A percentile compares a stretch with the other conserved stretches of the same genome.
These are phyloP conservation scores for Neodontobutis hainanensis DNA, from an alignment of 2,113 vertebrate genomes.

Conservation along the genomic window DNA sequence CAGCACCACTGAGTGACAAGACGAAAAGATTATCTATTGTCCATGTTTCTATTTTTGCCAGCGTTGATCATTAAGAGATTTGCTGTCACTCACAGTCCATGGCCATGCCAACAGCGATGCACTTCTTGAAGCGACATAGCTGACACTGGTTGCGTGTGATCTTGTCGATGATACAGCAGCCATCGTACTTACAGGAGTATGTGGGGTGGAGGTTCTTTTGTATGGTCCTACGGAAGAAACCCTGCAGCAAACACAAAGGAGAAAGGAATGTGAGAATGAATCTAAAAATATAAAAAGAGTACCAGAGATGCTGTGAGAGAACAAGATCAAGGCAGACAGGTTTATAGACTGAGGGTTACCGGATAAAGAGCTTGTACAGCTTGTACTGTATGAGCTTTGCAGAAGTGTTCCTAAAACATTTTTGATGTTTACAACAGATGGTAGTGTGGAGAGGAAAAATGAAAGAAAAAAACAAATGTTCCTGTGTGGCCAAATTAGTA, in stretches of 20 bases:
- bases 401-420: slow-evolving; percentile 9
- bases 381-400: slow-evolving; percentile 3
- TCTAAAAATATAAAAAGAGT: background rate
- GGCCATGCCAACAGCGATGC: slow-evolving; percentile 84
- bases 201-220: slow-evolving; percentile 96
- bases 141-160: slow-evolving; percentile 99
- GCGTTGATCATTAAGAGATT: slow-evolving; percentile 33
- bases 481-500: background rate
- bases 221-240: slow-evolving; percentile 96
- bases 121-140: slow-evolving; percentile 98
- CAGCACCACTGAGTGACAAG: slow-evolving; percentile 86
- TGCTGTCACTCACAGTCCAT: slow-evolving; percentile 72
- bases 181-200: slow-evolving; percentile 96
- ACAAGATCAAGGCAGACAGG: background rate
- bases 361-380: background rate
- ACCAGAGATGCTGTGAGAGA: background rate
- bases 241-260: slow-evolving; percentile 70
- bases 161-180: slow-evolving; percentile 98
- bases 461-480: background rate
- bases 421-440: slow-evolving; percentile 10
- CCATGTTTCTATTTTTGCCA: background rate
- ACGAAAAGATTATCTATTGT: background rate
- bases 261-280: background rate
- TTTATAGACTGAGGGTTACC: background rate
- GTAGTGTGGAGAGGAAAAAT: background rate